A percentile compares a stretch with the other conserved stretches of the same genome.
These are phyloP conservation scores for Alca torda DNA, from an alignment of 2,797 vertebrate species.

Conservation along the genomic window DNA sequence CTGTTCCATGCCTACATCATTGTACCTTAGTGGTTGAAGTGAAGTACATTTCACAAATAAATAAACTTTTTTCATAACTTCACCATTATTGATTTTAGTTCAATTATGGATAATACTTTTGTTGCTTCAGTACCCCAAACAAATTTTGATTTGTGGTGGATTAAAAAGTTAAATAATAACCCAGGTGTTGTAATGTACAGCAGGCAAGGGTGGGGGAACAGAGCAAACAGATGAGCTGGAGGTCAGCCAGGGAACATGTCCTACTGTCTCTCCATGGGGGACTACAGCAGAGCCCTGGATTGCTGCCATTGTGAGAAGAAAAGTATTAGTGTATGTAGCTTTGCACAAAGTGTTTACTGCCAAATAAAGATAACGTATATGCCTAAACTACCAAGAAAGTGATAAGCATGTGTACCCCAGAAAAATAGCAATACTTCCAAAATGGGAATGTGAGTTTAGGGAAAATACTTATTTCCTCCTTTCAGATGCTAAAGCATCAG, in stretches of 20 bases:
- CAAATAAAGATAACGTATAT: background rate
- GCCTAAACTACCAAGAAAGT: background rate
- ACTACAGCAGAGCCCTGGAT: background rate
- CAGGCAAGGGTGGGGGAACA: background rate
- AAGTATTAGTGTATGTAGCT: background rate
- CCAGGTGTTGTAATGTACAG: background rate
- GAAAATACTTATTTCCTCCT: background rate
- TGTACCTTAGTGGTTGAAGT: background rate
- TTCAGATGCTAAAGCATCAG: background rate
- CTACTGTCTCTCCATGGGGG: background rate
- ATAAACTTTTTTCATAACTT: background rate
- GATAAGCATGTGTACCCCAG: background rate
- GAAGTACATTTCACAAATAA: background rate
- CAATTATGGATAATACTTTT: background rate
- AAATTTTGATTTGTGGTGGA: background rate
- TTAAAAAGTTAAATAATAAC: background rate
- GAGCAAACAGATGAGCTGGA: conserved; percentile 38
- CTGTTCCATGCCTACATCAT: background rate
- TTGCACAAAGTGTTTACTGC: background rate
- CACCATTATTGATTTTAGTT: background rate
- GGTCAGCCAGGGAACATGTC: conserved; percentile 2
- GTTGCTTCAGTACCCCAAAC: background rate
- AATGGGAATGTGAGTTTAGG: background rate
- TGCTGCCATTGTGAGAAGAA: background rate
- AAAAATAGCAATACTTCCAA: background rate